Evolutionary conservation across 2,113 vertebrate species (phyloP), one percentile per base, ranked within the genome.

Genomic region (Suncus etruscus): DNA sequence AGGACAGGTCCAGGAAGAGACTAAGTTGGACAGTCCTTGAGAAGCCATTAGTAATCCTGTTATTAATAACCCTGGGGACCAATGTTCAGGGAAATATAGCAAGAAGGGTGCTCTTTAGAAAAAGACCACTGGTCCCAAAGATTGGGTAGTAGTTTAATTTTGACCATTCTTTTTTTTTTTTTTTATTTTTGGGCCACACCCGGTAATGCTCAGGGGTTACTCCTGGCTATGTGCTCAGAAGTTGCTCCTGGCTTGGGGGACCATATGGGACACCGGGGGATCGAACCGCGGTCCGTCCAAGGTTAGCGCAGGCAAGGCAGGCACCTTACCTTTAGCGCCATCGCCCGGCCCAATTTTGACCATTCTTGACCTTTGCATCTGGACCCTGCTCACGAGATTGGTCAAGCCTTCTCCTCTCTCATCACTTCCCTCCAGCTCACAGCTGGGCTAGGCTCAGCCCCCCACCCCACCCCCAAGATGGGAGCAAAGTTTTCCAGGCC

Each of bases 121-220:
- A 9, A 15, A 95, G 68, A 70, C 45, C 39, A 9, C 66, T 51
- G 68, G 87, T 32, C 48, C 54, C 7, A 16, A 65, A 84, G 58
- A 54, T 6, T 11, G 24, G 39, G 16, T 39, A 61, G 25, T 32
- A 10, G 12, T 48, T 70, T 61, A 8, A 11, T 66, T 75, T 80
- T 91, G 20, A 54, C 45, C 31, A 1, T 78, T 25, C 63, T 90
- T 88, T n/a, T n/a, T n/a, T n/a, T n/a, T n/a, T n/a, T n/a, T n/a
- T n/a, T n/a, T n/a, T n/a, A n/a, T n/a, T n/a, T n/a, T n/a, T n/a
- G n/a, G n/a, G n/a, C n/a, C n/a, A n/a, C n/a, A n/a, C n/a, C n/a
- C n/a, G n/a, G n/a, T n/a, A n/a, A n/a, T n/a, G n/a, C n/a, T n/a
- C n/a, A n/a, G n/a, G n/a, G n/a, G n/a, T n/a, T n/a, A n/a, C n/a